A percentile compares a stretch with the other conserved stretches of the same genome.
Evolutionary conservation across 2,113 vertebrate genomes (phyloP).

Genomic region (Speoplatyrhinus poulsoni): DNA sequence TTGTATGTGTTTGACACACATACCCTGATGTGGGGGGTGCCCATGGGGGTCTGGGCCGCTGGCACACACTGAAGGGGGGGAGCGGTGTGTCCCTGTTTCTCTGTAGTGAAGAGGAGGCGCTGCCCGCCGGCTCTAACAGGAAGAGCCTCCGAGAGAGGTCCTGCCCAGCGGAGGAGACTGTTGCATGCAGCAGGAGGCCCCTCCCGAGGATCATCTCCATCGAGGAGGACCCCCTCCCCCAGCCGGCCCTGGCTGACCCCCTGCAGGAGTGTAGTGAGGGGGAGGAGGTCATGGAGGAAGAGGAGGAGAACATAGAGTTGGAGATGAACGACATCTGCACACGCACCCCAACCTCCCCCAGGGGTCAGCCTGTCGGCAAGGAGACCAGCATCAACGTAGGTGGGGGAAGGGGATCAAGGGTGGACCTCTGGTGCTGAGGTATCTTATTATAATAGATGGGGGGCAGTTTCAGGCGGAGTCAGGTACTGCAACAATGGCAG

Average conservation of each 20-base stretch:
- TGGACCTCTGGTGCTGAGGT: no score
- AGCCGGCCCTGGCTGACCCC: constrained; percentile 76
- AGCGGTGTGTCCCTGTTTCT: background rate
- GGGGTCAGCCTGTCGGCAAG: constrained; percentile 85
- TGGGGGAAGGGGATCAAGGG: no score
- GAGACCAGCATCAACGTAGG: constrained; percentile 73
- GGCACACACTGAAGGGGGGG: background rate
- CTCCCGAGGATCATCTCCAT: constrained; percentile 92
- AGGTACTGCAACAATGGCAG: no score
- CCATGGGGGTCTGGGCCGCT: no score
- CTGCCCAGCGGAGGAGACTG: background rate
- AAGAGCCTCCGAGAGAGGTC: constrained; percentile 68
- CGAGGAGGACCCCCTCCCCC: constrained; percentile 92
- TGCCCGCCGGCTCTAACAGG: constrained; percentile 51
- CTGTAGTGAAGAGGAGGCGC: constrained; percentile 78
- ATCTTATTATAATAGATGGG: no score
- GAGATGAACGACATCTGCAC: constrained; percentile 59
- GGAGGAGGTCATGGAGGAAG: constrained; percentile 35
- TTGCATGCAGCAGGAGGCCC: constrained; percentile 9
- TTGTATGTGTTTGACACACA: no score
- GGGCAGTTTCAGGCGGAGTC: no score
- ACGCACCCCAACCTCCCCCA: constrained; percentile 66
- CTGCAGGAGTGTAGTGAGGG: constrained; percentile 71
- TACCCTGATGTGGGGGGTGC: no score
- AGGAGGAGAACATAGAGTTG: constrained; percentile 53